Base-by-base conservation (phyloP, 2,888 invertebrate species). In the Campopleginae sp. region DNA sequence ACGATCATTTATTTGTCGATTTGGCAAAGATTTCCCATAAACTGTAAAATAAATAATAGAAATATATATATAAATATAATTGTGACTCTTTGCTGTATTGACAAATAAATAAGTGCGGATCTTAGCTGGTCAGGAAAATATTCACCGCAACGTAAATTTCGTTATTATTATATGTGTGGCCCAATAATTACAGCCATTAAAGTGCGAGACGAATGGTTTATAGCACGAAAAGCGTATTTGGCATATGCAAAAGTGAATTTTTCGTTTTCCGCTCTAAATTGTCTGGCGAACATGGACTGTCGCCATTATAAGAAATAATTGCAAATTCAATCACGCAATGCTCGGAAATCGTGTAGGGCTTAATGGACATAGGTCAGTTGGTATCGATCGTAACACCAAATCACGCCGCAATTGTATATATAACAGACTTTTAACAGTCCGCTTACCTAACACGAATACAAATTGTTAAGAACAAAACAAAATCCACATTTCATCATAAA, bases 191-290 rank as follows among this genome's bases (percentile, higher is more conserved):
- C 54, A 27, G 54, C 14, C 54, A 58, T 58, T 58, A 58, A 8
- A 8, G 72, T 71, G n/a, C 42, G 44, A 80, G 80, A 66, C 63
- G 74, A 66, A 72, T 58, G 54, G 54, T 58, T 58, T 58, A 27
- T 58, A 27, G 54, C 54, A 58, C 54, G 54, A 58, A 58, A 58
- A 58, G 8, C 54, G 54, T 27, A 58, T 58, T 58, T 58, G 27
- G 27, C 14, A 58, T 58, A 58, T 58, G 54, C 54, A 58, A 58
- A 58, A 58, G 54, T 58, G 23, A 58, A 58, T 58, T 58, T 58
- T 58, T 58, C 54, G 54, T 58, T 58, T 58, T 27, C 54, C 54
- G 27, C 27, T 58, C 19, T 58, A 58, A 58, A 58, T 58, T 58
- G 27, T 58, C 54, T 58, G 54, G 54, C 54, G 27, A 58, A 58